phyloP scores from a whole-genome alignment of 2,113 vertebrate genomes.

The Dendropsophus ebraccatus region DNA sequence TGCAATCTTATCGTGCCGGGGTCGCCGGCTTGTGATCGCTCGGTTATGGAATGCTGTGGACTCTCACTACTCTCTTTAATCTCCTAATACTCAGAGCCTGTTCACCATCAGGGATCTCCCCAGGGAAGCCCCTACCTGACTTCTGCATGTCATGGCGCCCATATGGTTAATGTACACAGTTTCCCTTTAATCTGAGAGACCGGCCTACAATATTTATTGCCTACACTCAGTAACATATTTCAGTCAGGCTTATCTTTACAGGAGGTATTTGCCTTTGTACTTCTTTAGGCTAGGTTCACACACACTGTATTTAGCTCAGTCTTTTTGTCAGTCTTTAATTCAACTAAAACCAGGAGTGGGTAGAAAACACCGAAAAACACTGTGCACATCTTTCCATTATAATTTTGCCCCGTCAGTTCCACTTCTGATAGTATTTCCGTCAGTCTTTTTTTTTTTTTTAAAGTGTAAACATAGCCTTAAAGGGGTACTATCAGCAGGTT shows the following conservation, averaged over 20 bases:
- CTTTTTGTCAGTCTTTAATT: no score
- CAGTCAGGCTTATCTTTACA: background rate
- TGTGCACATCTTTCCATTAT: no score
- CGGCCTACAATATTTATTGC: background rate
- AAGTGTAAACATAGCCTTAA: no score
- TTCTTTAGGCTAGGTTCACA: no score
- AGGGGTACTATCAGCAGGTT: no score
- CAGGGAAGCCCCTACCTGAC: background rate
- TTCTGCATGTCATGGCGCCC: background rate
- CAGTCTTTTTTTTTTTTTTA: no score
- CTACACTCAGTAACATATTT: background rate
- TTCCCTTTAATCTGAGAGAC: background rate
- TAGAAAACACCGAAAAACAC: no score
- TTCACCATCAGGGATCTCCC: constrained; percentile 12
- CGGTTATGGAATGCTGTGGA: background rate
- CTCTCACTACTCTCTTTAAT: background rate
- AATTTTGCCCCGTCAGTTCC: no score
- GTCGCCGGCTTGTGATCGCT: background rate
- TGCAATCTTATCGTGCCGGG: background rate
- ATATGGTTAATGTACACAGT: background rate
- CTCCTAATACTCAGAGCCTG: constrained; percentile 3
- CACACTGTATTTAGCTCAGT: no score
- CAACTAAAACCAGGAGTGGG: no score
- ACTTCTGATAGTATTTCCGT: no score
- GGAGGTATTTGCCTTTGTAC: background rate